These are phyloP conservation scores for Laspeyria flexula DNA, from an alignment of 2,888 invertebrate genomes.

Conservation along the genomic window DNA sequence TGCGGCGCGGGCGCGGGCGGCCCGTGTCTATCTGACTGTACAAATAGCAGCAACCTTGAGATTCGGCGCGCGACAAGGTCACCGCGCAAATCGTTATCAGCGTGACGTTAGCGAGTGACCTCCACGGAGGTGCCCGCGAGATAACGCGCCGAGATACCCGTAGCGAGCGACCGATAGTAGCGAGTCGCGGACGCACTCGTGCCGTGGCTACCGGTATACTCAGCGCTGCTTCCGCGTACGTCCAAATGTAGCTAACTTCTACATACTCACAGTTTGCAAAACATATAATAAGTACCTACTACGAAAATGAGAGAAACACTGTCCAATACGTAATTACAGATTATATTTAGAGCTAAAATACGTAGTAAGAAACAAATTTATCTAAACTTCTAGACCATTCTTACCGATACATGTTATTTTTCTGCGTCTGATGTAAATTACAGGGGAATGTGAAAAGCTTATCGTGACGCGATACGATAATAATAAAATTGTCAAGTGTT, in stretches of 20 bases:
- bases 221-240: constrained; percentile 32
- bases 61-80: constrained; percentile 85
- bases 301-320: too few relatives aligned
- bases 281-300: too few relatives aligned
- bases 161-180: constrained; percentile 79
- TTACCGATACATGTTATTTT: background rate
- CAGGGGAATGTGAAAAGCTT: constrained; percentile 19
- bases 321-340: too few relatives aligned
- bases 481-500: background rate
- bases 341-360: too few relatives aligned
- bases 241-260: too few relatives aligned
- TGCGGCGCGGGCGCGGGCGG: constrained; percentile 57
- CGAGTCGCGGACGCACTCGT: constrained; percentile 50
- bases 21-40: constrained; percentile 76
- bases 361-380: background rate
- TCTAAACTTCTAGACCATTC: background rate
- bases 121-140: constrained; percentile 81
- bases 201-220: constrained; percentile 36
- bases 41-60: constrained; percentile 84
- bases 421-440: constrained; percentile 1
- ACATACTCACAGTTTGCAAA: too few relatives aligned
- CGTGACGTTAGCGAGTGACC: constrained; percentile 82
- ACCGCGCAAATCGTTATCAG: constrained; percentile 85
- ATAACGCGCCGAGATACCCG: constrained; percentile 73
- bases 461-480: background rate